Conservation (phyloP, 2,888 invertebrate species). For the Lamellibrachia satsuma region DNA sequence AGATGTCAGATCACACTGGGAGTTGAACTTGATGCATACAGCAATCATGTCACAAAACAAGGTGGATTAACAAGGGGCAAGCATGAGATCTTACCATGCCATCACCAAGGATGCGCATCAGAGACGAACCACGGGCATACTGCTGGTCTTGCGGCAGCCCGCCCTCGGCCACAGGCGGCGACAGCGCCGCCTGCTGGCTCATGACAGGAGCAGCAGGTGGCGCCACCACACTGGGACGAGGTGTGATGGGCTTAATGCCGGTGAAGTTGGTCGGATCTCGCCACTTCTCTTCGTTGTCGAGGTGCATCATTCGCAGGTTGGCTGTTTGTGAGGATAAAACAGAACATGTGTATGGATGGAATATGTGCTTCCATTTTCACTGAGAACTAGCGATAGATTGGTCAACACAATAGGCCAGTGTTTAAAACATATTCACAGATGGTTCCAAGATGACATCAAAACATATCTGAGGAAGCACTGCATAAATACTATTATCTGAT, state of each 20-base stretch:
- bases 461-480: not conserved
- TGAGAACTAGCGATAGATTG: not conserved
- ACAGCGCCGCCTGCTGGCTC: not conserved
- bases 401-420: not conserved
- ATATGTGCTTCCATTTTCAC: not conserved
- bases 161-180: slow-evolving; percentile 9
- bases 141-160: not conserved
- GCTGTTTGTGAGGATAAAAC: slow-evolving; percentile 17
- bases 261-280: not conserved
- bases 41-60: not conserved
- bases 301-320: slow-evolving; percentile 31
- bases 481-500: not conserved
- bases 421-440: not conserved
- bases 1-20: no score
- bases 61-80: not conserved
- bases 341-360: not conserved
- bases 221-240: not conserved
- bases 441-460: not conserved
- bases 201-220: not conserved
- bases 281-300: slow-evolving; percentile 25
- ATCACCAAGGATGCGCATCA: not conserved
- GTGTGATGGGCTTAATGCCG: not conserved
- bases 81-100: not conserved
- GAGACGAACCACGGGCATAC: not conserved
- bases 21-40: no score